Conservation (phyloP, 1,140 invertebrate species). For the Akabosia matsudoensis region DNA sequence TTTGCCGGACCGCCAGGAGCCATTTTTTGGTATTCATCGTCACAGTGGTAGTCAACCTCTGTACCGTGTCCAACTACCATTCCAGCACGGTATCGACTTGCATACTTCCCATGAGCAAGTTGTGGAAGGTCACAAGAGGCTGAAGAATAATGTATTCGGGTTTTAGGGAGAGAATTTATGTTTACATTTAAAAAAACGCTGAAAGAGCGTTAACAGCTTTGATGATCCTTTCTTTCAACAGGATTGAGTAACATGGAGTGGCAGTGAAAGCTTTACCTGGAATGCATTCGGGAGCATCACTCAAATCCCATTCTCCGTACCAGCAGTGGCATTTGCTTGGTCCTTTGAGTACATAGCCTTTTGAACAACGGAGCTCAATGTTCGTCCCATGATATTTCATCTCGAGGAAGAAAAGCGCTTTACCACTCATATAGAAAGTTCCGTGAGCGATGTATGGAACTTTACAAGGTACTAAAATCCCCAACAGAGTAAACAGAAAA, state of each 20-base stretch:
- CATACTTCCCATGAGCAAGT: constrained; percentile 68
- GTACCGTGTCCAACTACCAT: constrained; percentile 74
- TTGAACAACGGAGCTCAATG: constrained; percentile 63
- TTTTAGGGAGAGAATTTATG: too few species aligned
- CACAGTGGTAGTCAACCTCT: constrained; percentile 51
- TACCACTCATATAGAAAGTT: constrained; percentile 56
- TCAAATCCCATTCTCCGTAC: constrained; percentile 72
- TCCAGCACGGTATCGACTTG: constrained; percentile 69
- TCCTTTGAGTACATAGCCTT: constrained; percentile 65
- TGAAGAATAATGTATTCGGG: too few species aligned
- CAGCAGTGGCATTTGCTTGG: constrained; percentile 68
- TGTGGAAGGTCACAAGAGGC: constrained; percentile 71
- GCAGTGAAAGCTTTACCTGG: constrained; percentile 65
- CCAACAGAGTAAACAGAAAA: too few species aligned
- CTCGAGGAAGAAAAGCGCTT: constrained; percentile 56
- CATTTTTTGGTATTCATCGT: constrained; percentile 56
- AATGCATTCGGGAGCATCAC: constrained; percentile 66
- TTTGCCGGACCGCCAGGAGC: constrained; percentile 40
- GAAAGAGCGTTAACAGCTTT: too few species aligned
- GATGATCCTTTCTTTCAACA: too few species aligned
- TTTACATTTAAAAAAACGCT: too few species aligned
- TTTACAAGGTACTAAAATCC: constrained; percentile 61
- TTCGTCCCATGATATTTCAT: constrained; percentile 62
- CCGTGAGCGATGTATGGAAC: constrained; percentile 63
- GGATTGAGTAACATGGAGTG: too few species aligned